Conservation (phyloP, 2,888 invertebrate species). For the Eilema griseolum region DNA sequence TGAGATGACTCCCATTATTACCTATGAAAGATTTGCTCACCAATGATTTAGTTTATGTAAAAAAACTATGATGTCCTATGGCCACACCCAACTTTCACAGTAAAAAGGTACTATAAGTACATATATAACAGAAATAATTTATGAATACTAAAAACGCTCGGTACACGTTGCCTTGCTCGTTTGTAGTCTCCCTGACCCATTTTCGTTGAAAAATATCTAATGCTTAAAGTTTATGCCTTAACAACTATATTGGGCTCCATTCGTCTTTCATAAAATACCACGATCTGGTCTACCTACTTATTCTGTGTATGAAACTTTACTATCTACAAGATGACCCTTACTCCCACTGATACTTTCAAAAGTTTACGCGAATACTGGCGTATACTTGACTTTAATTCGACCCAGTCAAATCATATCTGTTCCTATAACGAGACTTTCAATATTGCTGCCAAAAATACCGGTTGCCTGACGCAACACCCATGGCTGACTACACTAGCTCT, state of each 20-base stretch:
- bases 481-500: background rate
- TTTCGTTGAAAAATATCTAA: conserved; percentile 10
- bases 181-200: conserved; percentile 6
- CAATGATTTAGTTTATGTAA: too few species aligned
- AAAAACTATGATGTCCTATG: too few species aligned
- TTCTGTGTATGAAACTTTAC: background rate
- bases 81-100: too few species aligned
- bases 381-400: too few species aligned
- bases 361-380: too few species aligned
- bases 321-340: background rate
- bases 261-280: background rate
- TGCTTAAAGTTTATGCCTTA: background rate
- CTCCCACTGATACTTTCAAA: too few species aligned
- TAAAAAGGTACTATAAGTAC: too few species aligned
- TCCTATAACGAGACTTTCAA: background rate
- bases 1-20: too few species aligned
- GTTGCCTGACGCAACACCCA: conserved; percentile 15
- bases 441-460: background rate
- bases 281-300: background rate
- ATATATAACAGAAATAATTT: background rate
- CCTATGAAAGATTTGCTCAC: too few species aligned
- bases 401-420: background rate
- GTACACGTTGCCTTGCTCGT: background rate
- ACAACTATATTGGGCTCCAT: background rate
- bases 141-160: background rate